phyloP scores from a whole-genome alignment of 2,113 vertebrate genomes.

The Naja naja region DNA sequence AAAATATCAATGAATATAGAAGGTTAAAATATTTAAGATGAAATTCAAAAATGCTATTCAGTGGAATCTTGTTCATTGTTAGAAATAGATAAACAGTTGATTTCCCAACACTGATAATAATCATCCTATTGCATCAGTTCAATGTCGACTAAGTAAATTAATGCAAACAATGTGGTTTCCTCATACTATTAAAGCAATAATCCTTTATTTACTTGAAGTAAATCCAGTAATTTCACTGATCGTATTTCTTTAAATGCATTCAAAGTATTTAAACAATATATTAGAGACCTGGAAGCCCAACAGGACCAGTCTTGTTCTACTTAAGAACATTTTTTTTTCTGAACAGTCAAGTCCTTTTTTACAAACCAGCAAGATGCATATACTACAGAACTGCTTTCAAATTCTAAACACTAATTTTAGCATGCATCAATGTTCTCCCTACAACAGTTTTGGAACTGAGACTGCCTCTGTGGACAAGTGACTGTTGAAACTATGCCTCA shows the following conservation, averaged over 20 bases:
- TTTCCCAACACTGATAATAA: not conserved
- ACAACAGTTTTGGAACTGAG: not conserved
- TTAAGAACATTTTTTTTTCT: not conserved
- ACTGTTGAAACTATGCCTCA: not conserved
- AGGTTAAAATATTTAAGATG: not conserved
- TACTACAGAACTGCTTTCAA: not conserved
- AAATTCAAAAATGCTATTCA: not conserved
- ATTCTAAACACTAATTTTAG: not conserved
- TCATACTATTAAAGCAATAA: not conserved
- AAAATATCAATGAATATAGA: not conserved
- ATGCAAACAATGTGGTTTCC: not conserved
- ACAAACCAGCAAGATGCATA: not conserved
- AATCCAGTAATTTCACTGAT: not conserved
- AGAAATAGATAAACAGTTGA: not conserved
- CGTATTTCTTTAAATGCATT: not conserved
- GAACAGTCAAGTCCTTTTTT: not conserved
- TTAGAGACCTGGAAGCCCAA: not conserved
- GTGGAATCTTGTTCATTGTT: not conserved
- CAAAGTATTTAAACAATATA: not conserved
- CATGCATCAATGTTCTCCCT: not conserved
- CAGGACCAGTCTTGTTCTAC: not conserved
- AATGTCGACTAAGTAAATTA: not conserved
- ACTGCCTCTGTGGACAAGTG: not conserved
- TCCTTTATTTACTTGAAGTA: not conserved
- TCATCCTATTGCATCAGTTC: not conserved